Conservation (phyloP, 2,113 vertebrate species). For the Toxotes chatareus region DNA sequence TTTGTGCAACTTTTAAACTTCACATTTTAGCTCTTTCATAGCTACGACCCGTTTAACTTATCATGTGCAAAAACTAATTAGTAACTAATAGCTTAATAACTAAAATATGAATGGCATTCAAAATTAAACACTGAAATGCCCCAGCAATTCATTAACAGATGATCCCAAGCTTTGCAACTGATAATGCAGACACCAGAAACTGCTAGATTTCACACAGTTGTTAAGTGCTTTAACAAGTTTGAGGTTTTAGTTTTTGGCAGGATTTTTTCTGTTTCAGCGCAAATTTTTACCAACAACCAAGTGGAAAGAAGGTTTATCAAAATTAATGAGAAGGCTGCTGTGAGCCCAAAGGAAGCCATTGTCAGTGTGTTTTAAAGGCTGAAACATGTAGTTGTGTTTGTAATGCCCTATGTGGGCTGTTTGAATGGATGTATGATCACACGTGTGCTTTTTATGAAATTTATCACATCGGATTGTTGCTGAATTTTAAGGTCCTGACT, state of each 20-base stretch:
- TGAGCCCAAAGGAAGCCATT: conserved; percentile 10
- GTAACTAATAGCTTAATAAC: too few relatives aligned
- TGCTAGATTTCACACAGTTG: background rate
- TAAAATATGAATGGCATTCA: background rate
- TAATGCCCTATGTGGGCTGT: background rate
- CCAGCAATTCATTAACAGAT: background rate
- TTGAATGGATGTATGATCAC: background rate
- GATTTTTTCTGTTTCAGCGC: background rate
- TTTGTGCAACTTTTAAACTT: too few relatives aligned
- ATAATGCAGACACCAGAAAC: background rate
- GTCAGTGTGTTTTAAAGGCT: background rate
- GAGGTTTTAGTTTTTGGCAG: background rate
- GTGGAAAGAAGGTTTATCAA: background rate
- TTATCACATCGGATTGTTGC: conserved; percentile 15
- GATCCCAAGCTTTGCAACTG: background rate
- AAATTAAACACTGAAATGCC: background rate
- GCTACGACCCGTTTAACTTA: background rate
- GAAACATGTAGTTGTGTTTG: background rate
- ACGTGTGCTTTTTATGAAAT: background rate
- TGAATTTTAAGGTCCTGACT: conserved; percentile 28
- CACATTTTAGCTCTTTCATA: background rate
- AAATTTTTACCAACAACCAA: background rate
- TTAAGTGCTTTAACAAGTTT: background rate
- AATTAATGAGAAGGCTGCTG: background rate
- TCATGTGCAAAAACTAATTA: background rate